Evolutionary conservation across 1,140 invertebrate species (phyloP), one percentile per base, ranked within the genome.

Genomic region (Drosophila burlai): DNA sequence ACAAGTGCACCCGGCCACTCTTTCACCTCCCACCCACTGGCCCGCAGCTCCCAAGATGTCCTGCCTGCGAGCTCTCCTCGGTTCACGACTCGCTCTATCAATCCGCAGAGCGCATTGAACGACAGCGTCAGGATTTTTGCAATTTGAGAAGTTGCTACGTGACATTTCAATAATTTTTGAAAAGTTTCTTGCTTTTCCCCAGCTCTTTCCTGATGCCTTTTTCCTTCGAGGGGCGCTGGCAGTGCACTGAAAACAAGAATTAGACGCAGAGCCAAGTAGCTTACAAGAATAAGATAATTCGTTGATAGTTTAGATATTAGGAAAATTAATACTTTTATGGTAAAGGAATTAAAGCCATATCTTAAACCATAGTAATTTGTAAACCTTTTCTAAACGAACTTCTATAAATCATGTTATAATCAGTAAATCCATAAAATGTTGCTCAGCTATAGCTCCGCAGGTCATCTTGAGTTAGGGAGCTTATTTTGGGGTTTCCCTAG

Each of bases 161-260:
- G 91, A 92, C 91, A 92, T 92, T 92, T 92, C 91, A 92, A 92
- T 92, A 92, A 92, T 92, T 92, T 92, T 92, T 92, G 91, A 92
- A 92, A 92, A 92, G 86, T 92, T 92, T 90, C 83, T 84, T 91
- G 66, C 80, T 67, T 65, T 54, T 34, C 57, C 58, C 54, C 46
- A 18, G 31, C 55, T 49, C 21, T 26, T 26, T 40, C 55, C 36
- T 26, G 54, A 34, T 43, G 50, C 47, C 40, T 34, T 60, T 66
- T 65, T 66, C 49, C 54, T 47, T 18, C 36, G 26, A 46, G 49
- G 63, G 63, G n/a, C 64, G 26, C 34, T 45, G 43, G 13, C 29
- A 38, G 13, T 38, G 21, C 68, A 74, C 55, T 73, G 64, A 16
- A 16, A 50, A 10, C 10, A 13, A 7, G 6, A 52, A 18, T 29